Evolutionary conservation across 2,888 invertebrate species (phyloP), one percentile per base, ranked within the genome.

Genomic region (Agrotis segetum): DNA sequence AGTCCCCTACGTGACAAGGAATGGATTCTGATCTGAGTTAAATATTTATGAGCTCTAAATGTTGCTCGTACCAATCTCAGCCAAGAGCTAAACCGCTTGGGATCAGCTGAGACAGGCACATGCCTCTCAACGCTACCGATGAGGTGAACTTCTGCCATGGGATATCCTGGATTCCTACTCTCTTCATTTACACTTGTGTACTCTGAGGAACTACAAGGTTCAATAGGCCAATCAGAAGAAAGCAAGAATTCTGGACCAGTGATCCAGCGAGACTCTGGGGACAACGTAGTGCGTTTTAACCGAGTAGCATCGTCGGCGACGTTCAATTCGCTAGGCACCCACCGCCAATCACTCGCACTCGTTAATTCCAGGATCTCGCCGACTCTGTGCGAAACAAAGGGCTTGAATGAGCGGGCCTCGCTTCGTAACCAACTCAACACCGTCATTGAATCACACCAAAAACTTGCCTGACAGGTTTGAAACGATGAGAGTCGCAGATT

Each of bases 51-150:
- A 21, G 53, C 24, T 24, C 24, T 55, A 24, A 24, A 16, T 55
- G 55, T 55, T 55, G 24, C 53, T 53, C 53, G 53, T 24, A 53
- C 53, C 24, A 55, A 17, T 55, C 55, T 55, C 55, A 53, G 9
- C 16, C 53, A 53, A 16, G 53, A 53, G 24, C 53, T 24, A 24
- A 53, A 53, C 16, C 17, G 24, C 53, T 24, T 16, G 24, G 16
- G 24, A 55, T 55, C 4, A 7, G 53, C 24, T 16, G 9, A 29
- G 16, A 9, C 24, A 53, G 24, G 9, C 29, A 29, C 29, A 29
- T 29, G 29, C 29, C 29, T 29, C 29, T 29, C 29, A 29, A 29
- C 29, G 29, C 19, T 24, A 53, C 14, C 24, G 3, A 53, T 9
- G 16, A 24, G n/a, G 7, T n/a, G 7, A n/a, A 50, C n/a, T 29